These are phyloP conservation scores for Saguinus imperator DNA, from an alignment of 2,113 vertebrate genomes.

Conservation along the genomic window DNA sequence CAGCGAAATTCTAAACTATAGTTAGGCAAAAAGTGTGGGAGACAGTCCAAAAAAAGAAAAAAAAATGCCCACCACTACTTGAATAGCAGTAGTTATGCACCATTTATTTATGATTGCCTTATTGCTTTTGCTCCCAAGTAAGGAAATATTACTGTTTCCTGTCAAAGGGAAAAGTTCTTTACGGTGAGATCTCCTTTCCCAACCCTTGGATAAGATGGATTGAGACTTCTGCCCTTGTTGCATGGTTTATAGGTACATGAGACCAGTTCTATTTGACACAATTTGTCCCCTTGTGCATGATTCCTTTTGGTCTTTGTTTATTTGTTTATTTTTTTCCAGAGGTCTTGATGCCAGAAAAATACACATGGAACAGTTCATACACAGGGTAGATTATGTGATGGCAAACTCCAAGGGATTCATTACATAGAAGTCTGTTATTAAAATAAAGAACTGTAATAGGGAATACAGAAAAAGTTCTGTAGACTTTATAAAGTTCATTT, in stretches of 20 bases:
- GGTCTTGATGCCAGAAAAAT: conserved; percentile 63
- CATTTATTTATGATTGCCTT: conserved; percentile 55
- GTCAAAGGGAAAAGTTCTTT: conserved; percentile 51
- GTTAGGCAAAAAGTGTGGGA: conserved; percentile 45
- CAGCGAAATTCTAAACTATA: conserved; percentile 35
- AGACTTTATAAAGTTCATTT: conserved; percentile 49
- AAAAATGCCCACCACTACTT: neutral
- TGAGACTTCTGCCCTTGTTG: neutral
- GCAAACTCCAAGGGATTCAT: conserved; percentile 55
- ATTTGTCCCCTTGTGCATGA: neutral
- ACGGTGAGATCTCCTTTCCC: neutral
- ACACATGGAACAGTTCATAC: conserved; percentile 36
- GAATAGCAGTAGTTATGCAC: neutral
- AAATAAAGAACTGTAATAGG: conserved; percentile 50
- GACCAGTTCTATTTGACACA: conserved; percentile 16
- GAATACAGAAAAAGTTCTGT: conserved; percentile 61
- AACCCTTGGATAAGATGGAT: conserved; percentile 2
- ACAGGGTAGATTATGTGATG: conserved; percentile 41
- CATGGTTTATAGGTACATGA: neutral
- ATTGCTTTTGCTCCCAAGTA: conserved; percentile 51
- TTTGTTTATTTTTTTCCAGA: conserved; percentile 65
- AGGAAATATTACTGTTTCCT: conserved; percentile 60
- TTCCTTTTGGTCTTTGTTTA: conserved; percentile 69
- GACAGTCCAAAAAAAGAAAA: neutral
- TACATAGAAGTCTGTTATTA: conserved; percentile 70